Conservation (phyloP, 1,140 invertebrate species). For the Tetragonula clypearis region DNA sequence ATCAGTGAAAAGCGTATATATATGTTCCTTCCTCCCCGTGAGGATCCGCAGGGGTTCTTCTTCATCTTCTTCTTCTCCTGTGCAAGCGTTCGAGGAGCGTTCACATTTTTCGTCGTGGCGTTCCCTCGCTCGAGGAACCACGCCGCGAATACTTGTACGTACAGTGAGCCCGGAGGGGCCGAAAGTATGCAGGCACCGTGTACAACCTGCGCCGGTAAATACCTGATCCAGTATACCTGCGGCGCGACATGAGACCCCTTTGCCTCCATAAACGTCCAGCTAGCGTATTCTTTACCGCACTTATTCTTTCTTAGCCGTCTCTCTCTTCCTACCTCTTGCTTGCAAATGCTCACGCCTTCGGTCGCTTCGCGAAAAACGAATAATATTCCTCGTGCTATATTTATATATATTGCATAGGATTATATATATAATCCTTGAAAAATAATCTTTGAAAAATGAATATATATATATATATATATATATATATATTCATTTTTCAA, state of each 20-base stretch:
- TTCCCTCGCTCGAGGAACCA: constrained; percentile 44
- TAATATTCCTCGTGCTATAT: not conserved
- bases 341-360: not conserved
- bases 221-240: constrained; percentile 61
- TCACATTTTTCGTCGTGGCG: constrained; percentile 17
- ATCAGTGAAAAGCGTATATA: constrained; percentile 33
- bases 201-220: constrained; percentile 63
- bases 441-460: too few relatives aligned
- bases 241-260: constrained; percentile 52
- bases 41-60: not conserved
- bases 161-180: constrained; percentile 38
- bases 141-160: constrained; percentile 53
- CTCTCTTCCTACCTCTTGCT: not conserved
- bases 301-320: constrained; percentile 45
- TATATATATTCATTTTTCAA: too few relatives aligned
- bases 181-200: constrained; percentile 65
- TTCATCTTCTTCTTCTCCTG: not conserved
- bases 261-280: constrained; percentile 54
- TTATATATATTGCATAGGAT: too few relatives aligned
- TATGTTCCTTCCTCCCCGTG: not conserved
- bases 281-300: constrained; percentile 30
- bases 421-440: too few relatives aligned
- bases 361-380: not conserved
- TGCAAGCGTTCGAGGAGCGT: constrained; percentile 17
- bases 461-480: too few relatives aligned